Base-by-base conservation (phyloP, 1,140 invertebrate species). In the Diploscapter pachys region DNA sequence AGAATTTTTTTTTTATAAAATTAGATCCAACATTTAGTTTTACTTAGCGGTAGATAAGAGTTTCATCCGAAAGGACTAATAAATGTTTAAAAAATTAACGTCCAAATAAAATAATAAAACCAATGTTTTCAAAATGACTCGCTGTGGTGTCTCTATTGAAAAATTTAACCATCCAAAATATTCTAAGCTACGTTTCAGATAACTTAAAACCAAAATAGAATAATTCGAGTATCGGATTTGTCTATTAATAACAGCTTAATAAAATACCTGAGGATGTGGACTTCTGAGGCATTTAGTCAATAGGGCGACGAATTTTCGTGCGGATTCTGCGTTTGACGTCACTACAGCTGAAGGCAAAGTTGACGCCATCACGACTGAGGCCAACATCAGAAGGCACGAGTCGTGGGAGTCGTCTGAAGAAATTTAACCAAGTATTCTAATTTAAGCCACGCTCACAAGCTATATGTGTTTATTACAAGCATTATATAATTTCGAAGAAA, bases 221-320 rank as follows among this genome's bases (percentile, higher is more conserved):
- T 48, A 54, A 11, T 13, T 54, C 52, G 53, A 72, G 65, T 63
- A 63, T 72, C 31, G 59, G 65, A 63, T 6, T 13, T 8, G 56
- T 13, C 4, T 49, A 72, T 54, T 72, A 57, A 31, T 31, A 2
- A 72, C 11, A 49, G 68, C 63, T 13, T 70, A 61, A 56, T 61
- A 61, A 5, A 72, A 2, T 49, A 76, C 75, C 31, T 52, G 48
- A 9, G 70, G 72, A n/a, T 72, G 59, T 5, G 66, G 63, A 56
- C 75, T 76, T 53, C 56, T 51, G 62, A 76, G 51, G 11, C 72
- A 71, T 5, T 50, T 48, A 49, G 63, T 64, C 54, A 71, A 48
- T 5, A 76, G 49, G 5, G 49, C 31, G 8, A 66, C 51, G 4
- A 76, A 51, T 50, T 63, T 72, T n/a, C 59, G 57, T 54, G 72